Base-by-base conservation (phyloP, 2,113 vertebrate species). In the Oplegnathus fasciatus region DNA sequence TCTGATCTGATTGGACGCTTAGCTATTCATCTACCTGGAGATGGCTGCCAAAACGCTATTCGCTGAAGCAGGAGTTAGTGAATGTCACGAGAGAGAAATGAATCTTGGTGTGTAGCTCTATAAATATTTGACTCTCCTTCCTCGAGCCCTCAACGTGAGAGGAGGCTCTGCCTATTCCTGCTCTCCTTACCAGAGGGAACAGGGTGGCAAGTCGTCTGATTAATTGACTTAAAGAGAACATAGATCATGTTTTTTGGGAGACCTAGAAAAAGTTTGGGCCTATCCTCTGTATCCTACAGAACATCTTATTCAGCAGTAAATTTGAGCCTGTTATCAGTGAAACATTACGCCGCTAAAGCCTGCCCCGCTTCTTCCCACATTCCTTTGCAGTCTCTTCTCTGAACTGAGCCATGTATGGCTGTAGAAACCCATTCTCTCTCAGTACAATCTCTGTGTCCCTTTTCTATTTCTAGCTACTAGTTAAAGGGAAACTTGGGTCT, bases 191-290 rank as follows among this genome's bases (percentile, higher is more conserved):
- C 94, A 75, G 87, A 89, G 95, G 95, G 95, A 94, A 89, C 90
- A 85, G 84, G 86, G 86, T 89, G 93, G 93, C 92, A 92, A 80
- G 86, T 64, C 77, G 78, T 73, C 88, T 94, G 93, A 96, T 96
- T 95, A 94, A 95, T 95, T 86, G 91, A 89, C 92, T 92, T 84
- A 87, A 91, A 90, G 75, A 75, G 84, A 91, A 84, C 91, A 96
- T 96, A 93, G 83, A 95, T 96, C 93, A 94, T 91, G 92, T 90
- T 89, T 92, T 95, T 94, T 90, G 92, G 91, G 83, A 94, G 90
- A 93, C 92, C 93, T 89, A 90, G 93, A 94, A 93, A 95, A 95
- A 94, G 90, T 95, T 93, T 91, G 78, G 86, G 78, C 93, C 83
- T 82, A 66, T 94, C 92, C 90, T 91, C 86, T 81, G 58, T 84